These are phyloP conservation scores for Manis pentadactyla DNA, from an alignment of 2,797 vertebrate genomes.

Conservation along the genomic window DNA sequence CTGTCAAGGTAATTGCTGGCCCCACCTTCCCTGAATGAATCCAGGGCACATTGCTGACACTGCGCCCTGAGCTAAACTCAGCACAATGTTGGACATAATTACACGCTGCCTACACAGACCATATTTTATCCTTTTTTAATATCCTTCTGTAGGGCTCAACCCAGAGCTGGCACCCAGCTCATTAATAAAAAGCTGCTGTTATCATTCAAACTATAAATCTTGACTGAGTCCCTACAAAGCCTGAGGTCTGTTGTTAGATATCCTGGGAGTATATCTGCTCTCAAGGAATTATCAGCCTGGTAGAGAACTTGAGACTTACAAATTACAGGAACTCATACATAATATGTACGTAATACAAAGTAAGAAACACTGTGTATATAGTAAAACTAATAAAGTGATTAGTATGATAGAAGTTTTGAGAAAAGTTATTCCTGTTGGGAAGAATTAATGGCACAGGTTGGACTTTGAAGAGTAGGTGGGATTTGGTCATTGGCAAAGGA, in stretches of 20 bases:
- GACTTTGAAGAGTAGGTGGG: neutral
- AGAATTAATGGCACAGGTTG: neutral
- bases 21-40: neutral
- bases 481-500: neutral
- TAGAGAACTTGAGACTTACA: neutral
- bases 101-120: neutral
- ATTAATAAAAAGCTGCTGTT: neutral
- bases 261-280: neutral
- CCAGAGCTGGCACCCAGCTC: neutral
- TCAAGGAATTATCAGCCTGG: neutral
- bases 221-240: neutral
- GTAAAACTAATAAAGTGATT: neutral
- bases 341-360: neutral
- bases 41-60: neutral
- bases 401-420: neutral
- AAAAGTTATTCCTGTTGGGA: neutral
- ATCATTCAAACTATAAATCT: neutral
- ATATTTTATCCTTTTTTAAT: neutral
- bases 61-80: neutral
- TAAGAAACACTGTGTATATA: neutral
- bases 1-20: neutral
- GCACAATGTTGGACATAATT: neutral
- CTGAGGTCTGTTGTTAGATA: neutral
- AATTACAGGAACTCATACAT: neutral
- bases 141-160: neutral